Base-by-base conservation (phyloP, 2,797 vertebrate species). In the Emydoidea blandingii region DNA sequence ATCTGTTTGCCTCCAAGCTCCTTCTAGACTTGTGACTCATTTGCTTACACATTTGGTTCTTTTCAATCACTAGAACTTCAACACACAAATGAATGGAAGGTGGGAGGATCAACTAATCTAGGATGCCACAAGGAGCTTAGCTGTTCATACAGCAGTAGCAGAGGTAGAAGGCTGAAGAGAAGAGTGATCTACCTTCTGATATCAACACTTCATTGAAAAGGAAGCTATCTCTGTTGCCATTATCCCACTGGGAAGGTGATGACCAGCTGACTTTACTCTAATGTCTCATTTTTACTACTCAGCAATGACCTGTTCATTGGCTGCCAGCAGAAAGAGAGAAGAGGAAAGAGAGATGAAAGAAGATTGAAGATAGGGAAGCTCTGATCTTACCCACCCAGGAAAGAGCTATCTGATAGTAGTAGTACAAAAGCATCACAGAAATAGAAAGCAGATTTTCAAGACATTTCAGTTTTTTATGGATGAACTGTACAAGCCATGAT, bases 11-110 rank as follows among this genome's bases (percentile, higher is more conserved):
- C 57, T 90, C 90, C 89, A n/a, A 88, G 62, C 5, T 88, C 50
- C 81, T 59, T 50, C 27, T 34, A 59, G 94, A 82, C 53, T 83
- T 83, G 50, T 31, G 50, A 50, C 44, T 86, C 85, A 92, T 93
- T 92, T 94, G 83, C 54, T 62, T 81, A 93, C 78, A 86, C 31
- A 82, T 72, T 9, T 54, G 54, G 54, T 54, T 89, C 11, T 37
- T 92, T 91, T 92, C 93, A 91, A 81, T 41, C 84, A 19, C 53
- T 93, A 94, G 47, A 94, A 86, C 50, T 88, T 76, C 23, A 83
- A 68, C 16, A 82, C 16, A 16, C 54, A n/a, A 31, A 49, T 81
- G 87, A 85, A 88, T 93, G 81, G 84, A 89, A 89, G 91, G 25
- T 88, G 86, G 65, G 89, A 27, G 91, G 79, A 92, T 91, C 78